These are phyloP conservation scores for Periophthalmodon schlosseri DNA, from an alignment of 2,113 vertebrate species.

Conservation along the genomic window DNA sequence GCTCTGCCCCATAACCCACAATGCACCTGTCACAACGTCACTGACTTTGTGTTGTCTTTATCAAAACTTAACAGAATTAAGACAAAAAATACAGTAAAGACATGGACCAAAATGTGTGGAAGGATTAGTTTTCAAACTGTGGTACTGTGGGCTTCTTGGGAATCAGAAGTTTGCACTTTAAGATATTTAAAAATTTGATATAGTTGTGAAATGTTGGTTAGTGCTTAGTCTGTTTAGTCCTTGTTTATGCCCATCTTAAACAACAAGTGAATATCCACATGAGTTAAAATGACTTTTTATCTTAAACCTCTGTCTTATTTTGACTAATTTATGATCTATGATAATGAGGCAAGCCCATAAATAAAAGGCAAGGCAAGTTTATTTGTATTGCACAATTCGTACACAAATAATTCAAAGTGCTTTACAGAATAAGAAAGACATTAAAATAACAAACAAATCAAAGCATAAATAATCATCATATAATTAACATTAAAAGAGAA, in stretches of 20 bases:
- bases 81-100: background rate
- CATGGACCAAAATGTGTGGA: background rate
- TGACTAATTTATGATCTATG: too few relatives aligned
- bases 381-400: too few relatives aligned
- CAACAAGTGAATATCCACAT: background rate
- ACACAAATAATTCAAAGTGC: too few relatives aligned
- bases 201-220: background rate
- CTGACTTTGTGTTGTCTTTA: constrained; percentile 55
- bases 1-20: constrained; percentile 44
- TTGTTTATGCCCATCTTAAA: background rate
- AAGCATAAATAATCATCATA: too few relatives aligned
- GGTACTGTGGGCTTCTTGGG: background rate
- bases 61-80: constrained; percentile 36
- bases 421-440: too few relatives aligned
- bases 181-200: background rate
- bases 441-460: too few relatives aligned
- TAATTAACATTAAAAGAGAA: too few relatives aligned
- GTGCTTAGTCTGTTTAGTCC: background rate
- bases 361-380: too few relatives aligned
- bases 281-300: background rate
- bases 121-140: background rate
- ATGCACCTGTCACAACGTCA: constrained; percentile 43
- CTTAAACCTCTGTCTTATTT: too few relatives aligned
- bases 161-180: background rate
- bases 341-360: too few relatives aligned